Evolutionary conservation across 2,888 invertebrate genomes (phyloP).

Genomic region (Lithosia quadra): DNA sequence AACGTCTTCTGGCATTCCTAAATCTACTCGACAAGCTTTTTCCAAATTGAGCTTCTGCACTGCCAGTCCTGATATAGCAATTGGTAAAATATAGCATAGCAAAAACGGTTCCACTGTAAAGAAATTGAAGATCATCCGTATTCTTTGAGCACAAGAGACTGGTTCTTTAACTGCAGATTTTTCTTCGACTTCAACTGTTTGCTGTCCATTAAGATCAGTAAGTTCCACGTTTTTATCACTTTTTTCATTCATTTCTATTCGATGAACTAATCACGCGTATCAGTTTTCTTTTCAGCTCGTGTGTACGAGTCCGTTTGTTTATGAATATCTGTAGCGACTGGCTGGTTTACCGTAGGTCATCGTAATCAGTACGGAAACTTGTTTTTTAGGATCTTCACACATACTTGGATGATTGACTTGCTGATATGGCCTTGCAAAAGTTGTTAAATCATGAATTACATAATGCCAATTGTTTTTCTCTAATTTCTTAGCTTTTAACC

Average conservation of each 20-base stretch:
- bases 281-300: conserved; percentile 13
- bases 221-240: conserved; percentile 52
- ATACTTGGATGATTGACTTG: conserved; percentile 19
- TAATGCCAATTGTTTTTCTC: not conserved
- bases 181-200: conserved; percentile 35
- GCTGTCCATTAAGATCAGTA: conserved; percentile 40
- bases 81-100: conserved; percentile 88
- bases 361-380: conserved; percentile 43
- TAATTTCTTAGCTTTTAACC: too few species aligned
- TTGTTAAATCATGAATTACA: not conserved
- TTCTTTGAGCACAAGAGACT: conserved; percentile 40
- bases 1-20: conserved; percentile 78
- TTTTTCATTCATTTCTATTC: conserved; percentile 57
- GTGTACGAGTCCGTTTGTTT: conserved; percentile 44
- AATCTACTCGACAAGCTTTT: conserved; percentile 86
- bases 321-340: conserved; percentile 41
- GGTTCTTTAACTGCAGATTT: conserved; percentile 37
- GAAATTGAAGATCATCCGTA: conserved; percentile 59
- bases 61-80: conserved; percentile 87
- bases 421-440: conserved; percentile 28
- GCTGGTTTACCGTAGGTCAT: conserved; percentile 24
- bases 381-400: conserved; percentile 34
- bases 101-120: conserved; percentile 90
- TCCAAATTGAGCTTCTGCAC: conserved; percentile 85
- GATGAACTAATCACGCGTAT: conserved; percentile 29